Conservation (phyloP, 2,888 invertebrate genomes). For the Ceraclea dissimilis region DNA sequence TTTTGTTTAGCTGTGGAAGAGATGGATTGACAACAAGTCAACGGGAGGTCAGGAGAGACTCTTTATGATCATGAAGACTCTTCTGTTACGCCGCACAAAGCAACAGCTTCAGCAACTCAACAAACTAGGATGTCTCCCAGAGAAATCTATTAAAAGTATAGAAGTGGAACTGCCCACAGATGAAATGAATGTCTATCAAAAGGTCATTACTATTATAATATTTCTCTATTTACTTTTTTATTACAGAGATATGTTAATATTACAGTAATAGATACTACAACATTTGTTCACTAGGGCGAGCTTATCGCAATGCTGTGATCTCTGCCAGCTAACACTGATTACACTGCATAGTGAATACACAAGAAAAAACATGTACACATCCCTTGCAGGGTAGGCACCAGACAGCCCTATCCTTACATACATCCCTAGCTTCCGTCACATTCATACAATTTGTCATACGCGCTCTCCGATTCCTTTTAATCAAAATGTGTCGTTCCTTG, state of each 20-base stretch:
- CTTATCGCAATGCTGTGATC: neutral
- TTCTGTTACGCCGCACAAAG: conserved; percentile 87
- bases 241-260: too few relatives aligned
- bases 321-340: neutral
- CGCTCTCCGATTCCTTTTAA: too few relatives aligned
- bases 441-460: too few relatives aligned
- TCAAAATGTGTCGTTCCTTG: too few relatives aligned
- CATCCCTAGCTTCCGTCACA: too few relatives aligned
- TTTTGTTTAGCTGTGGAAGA: conserved; percentile 69
- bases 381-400: too few relatives aligned
- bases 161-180: conserved; percentile 58
- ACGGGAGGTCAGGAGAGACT: conserved; percentile 72
- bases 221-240: neutral
- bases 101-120: conserved; percentile 62
- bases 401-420: too few relatives aligned
- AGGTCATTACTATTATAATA: conserved; percentile 46
- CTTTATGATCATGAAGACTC: conserved; percentile 73
- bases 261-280: too few relatives aligned
- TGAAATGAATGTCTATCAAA: conserved; percentile 73
- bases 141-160: conserved; percentile 48
- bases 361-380: too few relatives aligned
- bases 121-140: conserved; percentile 54
- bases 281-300: too few relatives aligned
- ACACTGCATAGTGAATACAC: neutral
- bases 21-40: conserved; percentile 82